Percentiles rank a stretch among this genome's conserved stretches.
Conservation (phyloP, 2,797 vertebrate genomes). For the Coranthus polyacanthus region DNA sequence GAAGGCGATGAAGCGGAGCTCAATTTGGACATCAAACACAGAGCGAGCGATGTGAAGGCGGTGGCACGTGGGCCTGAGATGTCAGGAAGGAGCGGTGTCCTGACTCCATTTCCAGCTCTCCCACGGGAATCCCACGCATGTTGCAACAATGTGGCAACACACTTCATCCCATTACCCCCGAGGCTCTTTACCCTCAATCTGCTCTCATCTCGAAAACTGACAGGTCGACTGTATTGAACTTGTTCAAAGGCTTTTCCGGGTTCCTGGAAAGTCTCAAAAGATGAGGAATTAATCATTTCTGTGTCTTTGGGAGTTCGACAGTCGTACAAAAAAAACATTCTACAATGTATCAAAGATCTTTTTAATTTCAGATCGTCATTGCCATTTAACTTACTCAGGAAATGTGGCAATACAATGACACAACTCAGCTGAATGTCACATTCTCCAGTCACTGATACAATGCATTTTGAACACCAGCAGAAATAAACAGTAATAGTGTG, state of each 20-base stretch:
- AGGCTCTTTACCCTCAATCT: constrained; percentile 77
- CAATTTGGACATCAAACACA: constrained; percentile 80
- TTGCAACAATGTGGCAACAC: constrained; percentile 82
- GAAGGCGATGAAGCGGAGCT: constrained; percentile 66
- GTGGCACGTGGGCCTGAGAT: constrained; percentile 65
- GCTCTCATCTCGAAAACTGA: constrained; percentile 71
- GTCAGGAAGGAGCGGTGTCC: constrained; percentile 68
- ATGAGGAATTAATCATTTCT: constrained; percentile 61
- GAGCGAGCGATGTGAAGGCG: constrained; percentile 61
- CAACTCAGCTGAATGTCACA: too few relatives aligned
- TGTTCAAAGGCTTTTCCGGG: constrained; percentile 67
- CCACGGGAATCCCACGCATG: constrained; percentile 77
- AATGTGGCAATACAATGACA: constrained; percentile 14
- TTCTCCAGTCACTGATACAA: too few relatives aligned
- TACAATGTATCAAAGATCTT: constrained; percentile 7
- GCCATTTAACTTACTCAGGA: constrained; percentile 18
- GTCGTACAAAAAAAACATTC: constrained; percentile 5
- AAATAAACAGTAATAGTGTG: too few relatives aligned
- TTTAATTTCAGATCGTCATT: constrained; percentile 3
- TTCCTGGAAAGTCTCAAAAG: constrained; percentile 59
- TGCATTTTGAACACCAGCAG: too few relatives aligned
- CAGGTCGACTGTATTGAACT: constrained; percentile 69
- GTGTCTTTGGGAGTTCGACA: constrained; percentile 52
- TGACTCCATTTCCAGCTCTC: constrained; percentile 73
- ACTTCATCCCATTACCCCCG: constrained; percentile 72